These are phyloP conservation scores for Drosophila saltans DNA, from an alignment of 1,140 invertebrate genomes.

Conservation along the genomic window DNA sequence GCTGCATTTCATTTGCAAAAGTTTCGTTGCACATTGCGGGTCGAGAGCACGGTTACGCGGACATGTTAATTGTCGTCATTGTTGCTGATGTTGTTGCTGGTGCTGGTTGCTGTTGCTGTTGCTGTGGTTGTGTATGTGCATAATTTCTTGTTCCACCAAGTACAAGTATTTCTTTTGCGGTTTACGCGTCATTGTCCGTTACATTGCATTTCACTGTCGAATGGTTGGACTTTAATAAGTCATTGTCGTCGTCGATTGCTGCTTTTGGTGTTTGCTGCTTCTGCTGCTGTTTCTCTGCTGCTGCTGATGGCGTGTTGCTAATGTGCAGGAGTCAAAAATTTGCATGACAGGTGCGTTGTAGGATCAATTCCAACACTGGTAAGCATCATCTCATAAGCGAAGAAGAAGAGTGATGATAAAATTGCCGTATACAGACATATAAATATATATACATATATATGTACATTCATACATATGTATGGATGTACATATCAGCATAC, in stretches of 20 bases:
- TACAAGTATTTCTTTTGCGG: constrained; percentile 9
- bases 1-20: constrained; percentile 74
- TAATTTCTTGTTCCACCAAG: constrained; percentile 12
- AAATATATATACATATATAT: constrained; percentile 23
- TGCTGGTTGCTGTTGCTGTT: constrained; percentile 18
- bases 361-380: constrained; percentile 52
- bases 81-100: constrained; percentile 25
- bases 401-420: constrained; percentile 54
- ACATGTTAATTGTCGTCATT: constrained; percentile 36
- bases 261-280: neutral
- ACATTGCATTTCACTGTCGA: constrained; percentile 14
- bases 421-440: constrained; percentile 52
- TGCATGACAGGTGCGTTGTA: constrained; percentile 28
- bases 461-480: constrained; percentile 15
- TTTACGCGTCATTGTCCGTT: constrained; percentile 19
- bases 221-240: constrained; percentile 15
- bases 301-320: too few relatives aligned
- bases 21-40: constrained; percentile 71
- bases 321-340: neutral
- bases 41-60: constrained; percentile 28
- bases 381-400: constrained; percentile 49
- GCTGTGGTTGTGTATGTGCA: constrained; percentile 37
- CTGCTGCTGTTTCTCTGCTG: neutral
- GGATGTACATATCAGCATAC: constrained; percentile 3
- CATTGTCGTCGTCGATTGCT: constrained; percentile 3